phyloP scores from a whole-genome alignment of 2,797 vertebrate genomes.

The Nyctibius grandis region DNA sequence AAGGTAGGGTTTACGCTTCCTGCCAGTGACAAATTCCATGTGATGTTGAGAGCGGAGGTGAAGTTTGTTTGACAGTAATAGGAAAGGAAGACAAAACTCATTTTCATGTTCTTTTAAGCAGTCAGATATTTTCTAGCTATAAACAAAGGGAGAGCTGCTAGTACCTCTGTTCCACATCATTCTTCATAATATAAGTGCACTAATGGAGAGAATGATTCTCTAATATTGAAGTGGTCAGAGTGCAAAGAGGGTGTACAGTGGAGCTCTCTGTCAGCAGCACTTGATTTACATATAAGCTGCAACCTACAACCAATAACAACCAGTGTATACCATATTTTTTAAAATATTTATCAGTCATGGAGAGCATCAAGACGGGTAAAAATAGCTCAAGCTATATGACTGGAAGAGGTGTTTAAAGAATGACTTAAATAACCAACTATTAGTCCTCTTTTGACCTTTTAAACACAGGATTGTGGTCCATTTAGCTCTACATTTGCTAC shows the following conservation, averaged over 20 bases:
- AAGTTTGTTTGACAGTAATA: slow-evolving; percentile 64
- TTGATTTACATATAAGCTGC: not conserved
- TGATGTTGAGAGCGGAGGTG: slow-evolving; percentile 41
- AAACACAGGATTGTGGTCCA: not conserved
- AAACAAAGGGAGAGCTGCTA: slow-evolving; percentile 48
- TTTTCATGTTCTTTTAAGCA: slow-evolving; percentile 52
- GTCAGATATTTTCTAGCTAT: slow-evolving; percentile 26
- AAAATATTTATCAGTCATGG: not conserved
- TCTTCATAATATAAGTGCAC: not conserved
- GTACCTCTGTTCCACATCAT: slow-evolving; percentile 18
- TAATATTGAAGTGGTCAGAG: not conserved
- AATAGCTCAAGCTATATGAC: not conserved
- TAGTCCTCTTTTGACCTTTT: not conserved
- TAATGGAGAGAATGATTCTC: not conserved
- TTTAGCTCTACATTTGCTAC: not conserved
- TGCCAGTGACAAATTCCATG: slow-evolving; percentile 59
- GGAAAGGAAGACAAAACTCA: slow-evolving; percentile 61
- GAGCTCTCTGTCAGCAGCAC: not conserved
- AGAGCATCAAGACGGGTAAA: not conserved
- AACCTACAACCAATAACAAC: not conserved
- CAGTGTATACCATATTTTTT: not conserved
- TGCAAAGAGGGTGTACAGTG: not conserved
- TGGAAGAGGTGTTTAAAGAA: not conserved
- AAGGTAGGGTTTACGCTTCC: slow-evolving; percentile 57
- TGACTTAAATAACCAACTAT: not conserved